A percentile compares a stretch with the other conserved stretches of the same genome.
Conservation (phyloP, 2,797 vertebrate genomes). For the Takifugu ocellatus region DNA sequence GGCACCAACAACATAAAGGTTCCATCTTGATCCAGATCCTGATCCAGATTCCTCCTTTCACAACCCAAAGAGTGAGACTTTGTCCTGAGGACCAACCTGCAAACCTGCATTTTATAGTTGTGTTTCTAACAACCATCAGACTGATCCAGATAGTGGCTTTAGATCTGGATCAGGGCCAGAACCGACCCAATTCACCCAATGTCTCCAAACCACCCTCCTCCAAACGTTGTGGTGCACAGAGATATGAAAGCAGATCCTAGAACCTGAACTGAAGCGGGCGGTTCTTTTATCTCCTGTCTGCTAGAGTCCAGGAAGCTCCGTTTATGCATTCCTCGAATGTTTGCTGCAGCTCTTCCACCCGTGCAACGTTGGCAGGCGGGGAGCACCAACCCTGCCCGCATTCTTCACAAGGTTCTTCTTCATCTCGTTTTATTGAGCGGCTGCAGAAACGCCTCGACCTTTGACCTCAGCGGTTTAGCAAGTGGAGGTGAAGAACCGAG, state of each 20-base stretch:
- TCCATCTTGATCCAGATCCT: no score
- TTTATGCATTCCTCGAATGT: conserved; percentile 43
- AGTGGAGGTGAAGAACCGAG: conserved; percentile 4
- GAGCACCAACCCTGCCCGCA: conserved; percentile 28
- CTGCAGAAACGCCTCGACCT: conserved; percentile 21
- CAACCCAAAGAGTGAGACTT: no score
- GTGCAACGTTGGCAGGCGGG: conserved; percentile 12
- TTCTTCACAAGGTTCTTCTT: conserved; percentile 22
- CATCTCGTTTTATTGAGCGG: background rate
- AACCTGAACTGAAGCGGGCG: conserved; percentile 18
- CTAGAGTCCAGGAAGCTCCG: conserved; percentile 25
- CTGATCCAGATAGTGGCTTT: no score
- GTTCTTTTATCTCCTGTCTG: conserved; percentile 28
- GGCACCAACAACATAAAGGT: no score
- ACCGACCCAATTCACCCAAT: no score
- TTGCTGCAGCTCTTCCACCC: conserved; percentile 35
- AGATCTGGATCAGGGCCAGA: no score
- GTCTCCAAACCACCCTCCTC: no score
- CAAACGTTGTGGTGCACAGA: no score
- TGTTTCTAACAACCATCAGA: no score
- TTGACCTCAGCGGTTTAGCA: conserved; percentile 1
- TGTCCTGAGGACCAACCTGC: no score
- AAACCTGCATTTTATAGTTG: no score
- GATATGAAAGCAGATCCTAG: conserved; percentile 13
- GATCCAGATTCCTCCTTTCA: no score